These are phyloP conservation scores for Papilio xuthus DNA, from an alignment of 1,140 invertebrate genomes.

Conservation along the genomic window DNA sequence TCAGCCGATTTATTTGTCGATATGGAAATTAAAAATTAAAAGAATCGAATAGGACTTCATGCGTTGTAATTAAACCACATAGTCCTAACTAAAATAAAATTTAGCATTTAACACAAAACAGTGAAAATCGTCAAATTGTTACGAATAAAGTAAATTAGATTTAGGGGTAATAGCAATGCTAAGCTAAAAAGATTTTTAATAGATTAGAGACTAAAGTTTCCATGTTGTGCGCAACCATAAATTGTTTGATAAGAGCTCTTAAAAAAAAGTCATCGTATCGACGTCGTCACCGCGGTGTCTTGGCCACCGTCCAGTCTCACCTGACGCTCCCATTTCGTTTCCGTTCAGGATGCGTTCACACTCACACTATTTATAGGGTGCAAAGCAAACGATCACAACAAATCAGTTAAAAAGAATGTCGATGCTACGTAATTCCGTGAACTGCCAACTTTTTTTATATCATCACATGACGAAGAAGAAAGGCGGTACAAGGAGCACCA, in stretches of 20 bases:
- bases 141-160: too few relatives aligned
- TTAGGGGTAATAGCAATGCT: too few relatives aligned
- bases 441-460: background rate
- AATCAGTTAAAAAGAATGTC: conserved; percentile 29
- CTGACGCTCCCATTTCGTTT: conserved; percentile 63
- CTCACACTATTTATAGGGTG: conserved; percentile 54
- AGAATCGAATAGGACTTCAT: too few relatives aligned
- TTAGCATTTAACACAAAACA: too few relatives aligned
- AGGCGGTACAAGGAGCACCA: background rate
- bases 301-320: conserved; percentile 53
- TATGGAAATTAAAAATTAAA: too few relatives aligned
- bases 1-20: too few relatives aligned
- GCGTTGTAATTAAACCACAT: too few relatives aligned
- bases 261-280: background rate
- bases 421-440: background rate
- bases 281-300: conserved; percentile 35
- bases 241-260: conserved; percentile 2
- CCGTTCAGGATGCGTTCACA: conserved; percentile 54
- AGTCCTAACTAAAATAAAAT: too few relatives aligned
- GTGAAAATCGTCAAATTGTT: too few relatives aligned
- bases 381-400: conserved; percentile 44
- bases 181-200: too few relatives aligned
- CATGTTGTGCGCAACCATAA: background rate
- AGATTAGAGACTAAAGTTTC: background rate
- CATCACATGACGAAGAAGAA: background rate